phyloP scores from a whole-genome alignment of 1,140 invertebrate genomes.

The Kradibia gibbosae region DNA sequence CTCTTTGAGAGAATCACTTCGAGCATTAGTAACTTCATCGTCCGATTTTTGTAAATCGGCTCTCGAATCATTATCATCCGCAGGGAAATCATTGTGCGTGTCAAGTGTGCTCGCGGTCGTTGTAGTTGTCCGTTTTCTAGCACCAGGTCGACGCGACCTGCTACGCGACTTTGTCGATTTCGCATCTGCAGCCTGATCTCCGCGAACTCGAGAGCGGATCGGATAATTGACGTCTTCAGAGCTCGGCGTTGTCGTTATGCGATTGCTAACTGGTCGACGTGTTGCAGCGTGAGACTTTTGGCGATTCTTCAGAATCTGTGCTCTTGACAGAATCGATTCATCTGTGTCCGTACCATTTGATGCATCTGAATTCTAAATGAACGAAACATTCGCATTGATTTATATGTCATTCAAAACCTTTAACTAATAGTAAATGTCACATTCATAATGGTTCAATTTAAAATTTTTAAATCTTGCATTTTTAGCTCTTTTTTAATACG shows the following conservation, averaged over 20 bases:
- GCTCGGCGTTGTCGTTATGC: conserved; percentile 48
- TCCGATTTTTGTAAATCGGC: conserved; percentile 46
- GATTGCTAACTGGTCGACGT: conserved; percentile 56
- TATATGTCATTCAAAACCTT: too few relatives aligned
- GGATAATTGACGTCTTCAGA: conserved; percentile 53
- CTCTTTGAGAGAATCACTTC: conserved; percentile 54
- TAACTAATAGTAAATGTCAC: too few relatives aligned
- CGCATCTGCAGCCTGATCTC: conserved; percentile 13
- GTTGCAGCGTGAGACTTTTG: conserved; percentile 60
- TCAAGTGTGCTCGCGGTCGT: conserved; percentile 62
- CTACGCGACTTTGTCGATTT: conserved; percentile 51
- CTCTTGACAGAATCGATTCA: conserved; percentile 56
- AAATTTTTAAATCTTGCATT: too few relatives aligned
- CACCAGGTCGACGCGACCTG: conserved; percentile 60
- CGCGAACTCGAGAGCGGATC: neutral
- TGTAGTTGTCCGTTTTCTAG: conserved; percentile 59
- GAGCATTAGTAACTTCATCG: conserved; percentile 31
- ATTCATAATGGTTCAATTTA: too few relatives aligned
- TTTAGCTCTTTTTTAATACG: too few relatives aligned
- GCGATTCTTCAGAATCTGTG: conserved; percentile 62
- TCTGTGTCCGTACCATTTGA: neutral
- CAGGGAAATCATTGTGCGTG: conserved; percentile 65
- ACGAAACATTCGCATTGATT: too few relatives aligned
- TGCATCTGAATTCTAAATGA: conserved; percentile 7
- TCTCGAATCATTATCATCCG: conserved; percentile 67